Evolutionary conservation across 1,140 invertebrate species (phyloP).

Genomic region (Lineus longissimus): DNA sequence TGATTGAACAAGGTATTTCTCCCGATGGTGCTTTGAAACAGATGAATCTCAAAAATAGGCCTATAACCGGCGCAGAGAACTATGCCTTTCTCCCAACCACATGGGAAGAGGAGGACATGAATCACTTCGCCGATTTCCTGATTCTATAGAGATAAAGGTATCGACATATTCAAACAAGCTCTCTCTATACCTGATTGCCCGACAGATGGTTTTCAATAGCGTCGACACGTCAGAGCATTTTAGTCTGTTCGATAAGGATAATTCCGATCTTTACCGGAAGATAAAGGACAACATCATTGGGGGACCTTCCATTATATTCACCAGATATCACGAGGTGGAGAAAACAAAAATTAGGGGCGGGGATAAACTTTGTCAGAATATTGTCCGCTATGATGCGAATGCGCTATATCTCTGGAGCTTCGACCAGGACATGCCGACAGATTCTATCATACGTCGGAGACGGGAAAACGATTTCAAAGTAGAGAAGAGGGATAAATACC

Average conservation of each 20-base stretch:
- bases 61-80: too few relatives aligned
- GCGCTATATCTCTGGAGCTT: constrained; percentile 20
- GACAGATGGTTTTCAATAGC: background rate
- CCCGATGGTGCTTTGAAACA: too few relatives aligned
- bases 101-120: constrained; percentile 1
- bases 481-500: constrained; percentile 10
- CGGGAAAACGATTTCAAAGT: constrained; percentile 2
- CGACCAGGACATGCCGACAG: constrained; percentile 19
- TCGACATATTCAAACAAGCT: constrained; percentile 19
- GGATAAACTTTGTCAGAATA: background rate
- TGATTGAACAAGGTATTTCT: too few relatives aligned
- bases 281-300: constrained; percentile 17
- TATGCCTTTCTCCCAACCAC: too few relatives aligned
- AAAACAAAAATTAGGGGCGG: constrained; percentile 15
- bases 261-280: constrained; percentile 17
- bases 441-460: constrained; percentile 3
- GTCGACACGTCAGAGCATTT: constrained; percentile 8
- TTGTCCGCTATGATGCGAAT: constrained; percentile 24
- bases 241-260: constrained; percentile 13
- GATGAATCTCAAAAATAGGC: too few relatives aligned
- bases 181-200: constrained; percentile 14
- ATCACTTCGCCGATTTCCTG: constrained; percentile 6
- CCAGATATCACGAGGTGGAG: constrained; percentile 20
- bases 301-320: constrained; percentile 23
- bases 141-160: constrained; percentile 18